A percentile compares a stretch with the other conserved stretches of the same genome.
These are phyloP conservation scores for Drosophila prosaltans DNA, from an alignment of 1,140 invertebrate genomes.

Conservation along the genomic window DNA sequence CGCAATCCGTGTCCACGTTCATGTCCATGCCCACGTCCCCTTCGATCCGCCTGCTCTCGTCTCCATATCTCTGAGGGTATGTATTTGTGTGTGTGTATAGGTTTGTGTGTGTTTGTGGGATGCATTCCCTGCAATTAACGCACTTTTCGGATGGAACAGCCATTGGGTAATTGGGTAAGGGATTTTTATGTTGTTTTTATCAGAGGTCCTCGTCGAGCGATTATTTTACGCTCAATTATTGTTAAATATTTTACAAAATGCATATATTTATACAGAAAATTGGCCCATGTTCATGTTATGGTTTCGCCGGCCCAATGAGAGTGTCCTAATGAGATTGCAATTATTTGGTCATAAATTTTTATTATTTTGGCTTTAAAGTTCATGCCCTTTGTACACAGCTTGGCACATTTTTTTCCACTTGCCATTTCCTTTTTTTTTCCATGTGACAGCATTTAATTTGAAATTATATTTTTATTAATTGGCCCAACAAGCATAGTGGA, in stretches of 20 bases:
- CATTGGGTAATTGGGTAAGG: constrained; percentile 10
- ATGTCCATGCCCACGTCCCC: background rate
- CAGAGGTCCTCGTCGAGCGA: constrained; percentile 51
- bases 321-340: constrained; percentile 82
- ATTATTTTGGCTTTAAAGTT: constrained; percentile 81
- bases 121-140: constrained; percentile 71
- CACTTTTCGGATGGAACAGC: constrained; percentile 27
- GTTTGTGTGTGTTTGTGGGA: constrained; percentile 31
- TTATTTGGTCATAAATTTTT: constrained; percentile 82
- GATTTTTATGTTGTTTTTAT: constrained; percentile 50
- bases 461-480: constrained; percentile 80
- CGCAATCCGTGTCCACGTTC: constrained; percentile 71
- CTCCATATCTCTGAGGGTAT: background rate
- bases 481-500: constrained; percentile 52
- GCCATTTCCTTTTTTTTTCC: constrained; percentile 7
- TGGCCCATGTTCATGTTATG: constrained; percentile 62
- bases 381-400: constrained; percentile 48
- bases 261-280: constrained; percentile 68
- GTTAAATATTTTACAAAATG: constrained; percentile 82
- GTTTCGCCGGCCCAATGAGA: constrained; percentile 36
- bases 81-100: background rate
- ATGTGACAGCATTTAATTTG: constrained; percentile 67
- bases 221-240: constrained; percentile 83
- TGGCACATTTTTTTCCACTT: constrained; percentile 61
- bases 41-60: background rate